Evolutionary conservation across 2,888 invertebrate genomes (phyloP).

Genomic region (Falcaria lacertinaria): DNA sequence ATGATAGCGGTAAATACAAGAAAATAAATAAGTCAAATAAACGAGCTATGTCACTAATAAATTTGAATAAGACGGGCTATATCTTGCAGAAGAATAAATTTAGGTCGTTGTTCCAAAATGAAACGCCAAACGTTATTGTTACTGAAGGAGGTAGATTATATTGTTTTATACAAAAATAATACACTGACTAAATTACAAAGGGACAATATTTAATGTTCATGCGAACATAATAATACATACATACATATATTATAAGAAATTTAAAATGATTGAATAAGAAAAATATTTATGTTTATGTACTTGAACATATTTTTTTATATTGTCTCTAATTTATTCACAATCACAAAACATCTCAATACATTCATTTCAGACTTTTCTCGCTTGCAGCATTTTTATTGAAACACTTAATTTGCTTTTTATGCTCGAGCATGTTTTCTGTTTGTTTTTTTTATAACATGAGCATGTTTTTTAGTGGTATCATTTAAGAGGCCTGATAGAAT

Average conservation of each 20-base stretch:
- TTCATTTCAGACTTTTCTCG: background rate
- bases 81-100: conserved; percentile 58
- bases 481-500: conserved; percentile 86
- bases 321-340: background rate
- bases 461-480: conserved; percentile 86
- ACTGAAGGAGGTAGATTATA: conserved; percentile 73
- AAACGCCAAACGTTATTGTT: conserved; percentile 70
- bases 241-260: no score
- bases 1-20: conserved; percentile 69
- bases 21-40: conserved; percentile 72
- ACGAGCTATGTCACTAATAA: conserved; percentile 63
- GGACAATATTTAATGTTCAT: background rate
- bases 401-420: background rate
- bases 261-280: no score
- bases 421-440: conserved; percentile 14
- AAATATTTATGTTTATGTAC: background rate
- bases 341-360: background rate
- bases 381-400: no score
- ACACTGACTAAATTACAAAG: background rate
- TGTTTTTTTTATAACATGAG: conserved; percentile 28
- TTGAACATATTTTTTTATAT: background rate
- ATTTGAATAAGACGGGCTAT: conserved; percentile 57
- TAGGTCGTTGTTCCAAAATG: conserved; percentile 67
- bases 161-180: conserved; percentile 1
- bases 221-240: no score